A percentile compares a stretch with the other conserved stretches of the same genome.
phyloP scores from a whole-genome alignment of 2,888 invertebrate genomes.

The Torymus aiolomorphi region DNA sequence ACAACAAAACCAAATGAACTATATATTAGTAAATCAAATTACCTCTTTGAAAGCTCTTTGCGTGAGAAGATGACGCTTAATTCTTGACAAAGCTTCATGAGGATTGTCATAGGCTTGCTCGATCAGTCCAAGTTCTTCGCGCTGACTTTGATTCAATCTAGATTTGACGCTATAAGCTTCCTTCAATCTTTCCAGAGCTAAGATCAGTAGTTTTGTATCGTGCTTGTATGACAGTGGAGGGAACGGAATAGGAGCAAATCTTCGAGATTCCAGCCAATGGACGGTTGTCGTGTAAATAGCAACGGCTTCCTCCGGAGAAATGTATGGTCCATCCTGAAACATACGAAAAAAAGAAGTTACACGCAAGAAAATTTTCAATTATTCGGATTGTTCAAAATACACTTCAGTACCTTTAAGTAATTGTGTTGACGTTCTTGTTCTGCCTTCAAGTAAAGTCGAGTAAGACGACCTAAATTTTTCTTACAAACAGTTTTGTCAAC shows the following conservation, averaged over 20 bases:
- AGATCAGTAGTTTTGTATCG: conserved; percentile 97
- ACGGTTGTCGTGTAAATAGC: conserved; percentile 99
- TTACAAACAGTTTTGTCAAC: conserved; percentile 99
- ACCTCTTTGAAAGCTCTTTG: conserved; percentile 99
- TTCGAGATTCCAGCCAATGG: conserved; percentile 98
- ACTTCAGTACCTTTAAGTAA: conserved; percentile 87
- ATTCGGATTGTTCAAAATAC: conserved; percentile 9
- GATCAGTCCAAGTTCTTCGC: conserved; percentile 98
- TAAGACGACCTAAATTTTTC: conserved; percentile 98
- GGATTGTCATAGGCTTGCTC: conserved; percentile 99
- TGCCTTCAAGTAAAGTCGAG: conserved; percentile 96
- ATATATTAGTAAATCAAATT: conserved; percentile 49
- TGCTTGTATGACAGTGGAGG: conserved; percentile 99
- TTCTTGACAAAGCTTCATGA: conserved; percentile 98
- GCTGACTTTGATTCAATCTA: conserved; percentile 97
- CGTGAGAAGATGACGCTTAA: conserved; percentile 98
- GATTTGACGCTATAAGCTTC: conserved; percentile 99
- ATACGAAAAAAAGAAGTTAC: conserved; percentile 46
- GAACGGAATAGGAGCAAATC: conserved; percentile 99
- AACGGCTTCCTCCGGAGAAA: conserved; percentile 99
- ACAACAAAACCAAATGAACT: too few species aligned
- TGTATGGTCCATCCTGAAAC: conserved; percentile 95
- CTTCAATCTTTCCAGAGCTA: conserved; percentile 96
- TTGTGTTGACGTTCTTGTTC: conserved; percentile 99
- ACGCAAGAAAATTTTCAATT: background rate